Base-by-base conservation (phyloP, 2,113 vertebrate genomes). In the Physeter macrocephalus region DNA sequence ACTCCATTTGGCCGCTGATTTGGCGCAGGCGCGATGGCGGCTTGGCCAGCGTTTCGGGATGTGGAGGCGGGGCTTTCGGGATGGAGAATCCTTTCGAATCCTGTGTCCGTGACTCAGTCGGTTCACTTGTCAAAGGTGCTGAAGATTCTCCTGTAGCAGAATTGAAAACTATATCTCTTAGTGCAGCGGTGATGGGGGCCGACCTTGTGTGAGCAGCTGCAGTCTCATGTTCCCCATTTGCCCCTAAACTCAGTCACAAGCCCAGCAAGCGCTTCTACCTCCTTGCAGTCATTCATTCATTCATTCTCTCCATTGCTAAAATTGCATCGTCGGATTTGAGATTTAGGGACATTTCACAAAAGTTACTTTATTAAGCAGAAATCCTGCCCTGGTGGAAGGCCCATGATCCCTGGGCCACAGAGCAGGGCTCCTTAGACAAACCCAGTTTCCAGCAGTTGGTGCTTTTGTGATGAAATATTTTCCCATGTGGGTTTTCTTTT, bases 271-370 rank as follows among this genome's bases (percentile, higher is more conserved):
- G 9, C 39, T 34, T 52, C 31, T 59, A 27, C 13, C n/a, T 69
- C 52, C 67, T 84, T 78, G 57, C n/a, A 74, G 5, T 80, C 34
- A 36, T 46, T 34, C 21, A n/a, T 46, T 34, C 36, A 36, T 88
- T 64, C 43, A 57, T 88, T 94, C 20, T 41, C 64, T 75, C 59
- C 8, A 74, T 54, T 82, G 74, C 59, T 93, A 86, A 90, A 67
- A 61, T 61, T 59, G 64, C 21, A 88, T 41, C 15, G 0, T 88
- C 1, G 0, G 17, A 80, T 92, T 84, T 77, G 62, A 52, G 77
- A 78, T 83, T 78, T 94, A 64, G 83, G 39, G 36, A 92, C 52
- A 74, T 54, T 72, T 96, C 31, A 64, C 43, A 92, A 88, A 72
- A 77, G 20, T 88, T 43, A 62, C 25, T 85, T 91, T 34, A 75